phyloP scores from a whole-genome alignment of 2,888 invertebrate species.

The Orchesellides sinensis region DNA sequence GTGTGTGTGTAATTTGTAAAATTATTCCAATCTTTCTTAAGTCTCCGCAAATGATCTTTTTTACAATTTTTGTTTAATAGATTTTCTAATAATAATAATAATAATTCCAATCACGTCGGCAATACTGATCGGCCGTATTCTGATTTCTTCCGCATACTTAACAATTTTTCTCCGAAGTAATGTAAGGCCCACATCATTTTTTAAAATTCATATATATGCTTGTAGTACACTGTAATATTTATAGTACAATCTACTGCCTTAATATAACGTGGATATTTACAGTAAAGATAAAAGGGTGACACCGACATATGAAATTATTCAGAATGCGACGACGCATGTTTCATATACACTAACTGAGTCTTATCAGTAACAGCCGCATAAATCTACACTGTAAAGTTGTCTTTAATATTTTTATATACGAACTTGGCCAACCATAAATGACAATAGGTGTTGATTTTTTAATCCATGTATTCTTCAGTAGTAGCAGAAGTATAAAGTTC shows the following conservation, averaged over 20 bases:
- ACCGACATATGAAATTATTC: too few relatives aligned
- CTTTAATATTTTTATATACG: constrained; percentile 31
- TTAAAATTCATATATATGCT: constrained; percentile 13
- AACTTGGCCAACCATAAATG: not conserved
- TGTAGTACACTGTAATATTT: not conserved
- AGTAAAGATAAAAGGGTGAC: constrained; percentile 24
- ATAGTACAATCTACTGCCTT: constrained; percentile 25
- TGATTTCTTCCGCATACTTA: constrained; percentile 1
- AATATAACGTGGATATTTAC: constrained; percentile 27
- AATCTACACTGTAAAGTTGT: constrained; percentile 22
- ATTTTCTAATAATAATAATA: not conserved
- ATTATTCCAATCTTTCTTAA: constrained; percentile 27
- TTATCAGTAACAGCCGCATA: constrained; percentile 5
- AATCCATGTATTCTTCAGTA: not conserved
- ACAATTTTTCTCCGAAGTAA: constrained; percentile 53
- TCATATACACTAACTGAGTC: constrained; percentile 21
- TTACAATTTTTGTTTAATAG: not conserved
- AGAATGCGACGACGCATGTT: constrained; percentile 11
- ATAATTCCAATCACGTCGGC: constrained; percentile 55
- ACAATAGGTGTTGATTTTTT: not conserved
- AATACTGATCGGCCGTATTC: constrained; percentile 66
- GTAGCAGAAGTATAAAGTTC: not conserved
- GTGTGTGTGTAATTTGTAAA: constrained; percentile 37
- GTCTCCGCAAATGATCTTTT: constrained; percentile 29
- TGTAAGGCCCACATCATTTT: constrained; percentile 57